phyloP scores from a whole-genome alignment of 2,113 vertebrate species.

The Ibidorhyncha struthersii region DNA sequence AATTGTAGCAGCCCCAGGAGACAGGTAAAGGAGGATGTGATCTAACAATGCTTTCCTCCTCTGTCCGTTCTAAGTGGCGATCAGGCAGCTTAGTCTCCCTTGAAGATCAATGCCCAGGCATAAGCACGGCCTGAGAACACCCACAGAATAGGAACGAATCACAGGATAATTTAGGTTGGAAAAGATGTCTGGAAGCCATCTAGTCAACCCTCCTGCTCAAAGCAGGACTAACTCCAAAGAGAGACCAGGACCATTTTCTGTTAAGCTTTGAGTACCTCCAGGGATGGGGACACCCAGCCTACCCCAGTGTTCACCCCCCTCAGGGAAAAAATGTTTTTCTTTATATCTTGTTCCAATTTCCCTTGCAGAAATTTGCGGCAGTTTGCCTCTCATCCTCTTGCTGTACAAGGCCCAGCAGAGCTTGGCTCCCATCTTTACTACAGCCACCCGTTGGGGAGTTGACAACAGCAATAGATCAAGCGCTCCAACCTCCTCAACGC shows the following conservation, averaged over 20 bases:
- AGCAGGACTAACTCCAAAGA: background rate
- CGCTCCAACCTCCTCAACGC: background rate
- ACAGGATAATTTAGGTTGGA: background rate
- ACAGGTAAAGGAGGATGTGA: background rate
- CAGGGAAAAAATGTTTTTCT: rapidly evolving
- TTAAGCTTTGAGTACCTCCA: background rate
- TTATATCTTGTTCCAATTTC: background rate
- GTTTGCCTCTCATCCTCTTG: background rate
- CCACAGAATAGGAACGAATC: background rate
- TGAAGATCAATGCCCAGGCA: background rate
- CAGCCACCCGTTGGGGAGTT: background rate
- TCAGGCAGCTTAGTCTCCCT: background rate
- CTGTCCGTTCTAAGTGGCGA: rapidly evolving
- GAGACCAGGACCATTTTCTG: background rate
- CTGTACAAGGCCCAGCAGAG: background rate
- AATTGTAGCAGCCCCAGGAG: background rate
- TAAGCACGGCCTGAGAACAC: background rate
- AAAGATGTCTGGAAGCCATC: background rate
- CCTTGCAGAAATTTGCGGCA: background rate
- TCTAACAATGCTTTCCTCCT: background rate
- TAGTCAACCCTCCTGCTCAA: background rate
- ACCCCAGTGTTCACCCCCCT: rapidly evolving
- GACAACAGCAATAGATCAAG: background rate
- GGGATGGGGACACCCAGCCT: background rate
- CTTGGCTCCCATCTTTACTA: background rate